A percentile compares a stretch with the other conserved stretches of the same genome.
Evolutionary conservation across 1,140 invertebrate species (phyloP).

Genomic region (Drosophila pandora): DNA sequence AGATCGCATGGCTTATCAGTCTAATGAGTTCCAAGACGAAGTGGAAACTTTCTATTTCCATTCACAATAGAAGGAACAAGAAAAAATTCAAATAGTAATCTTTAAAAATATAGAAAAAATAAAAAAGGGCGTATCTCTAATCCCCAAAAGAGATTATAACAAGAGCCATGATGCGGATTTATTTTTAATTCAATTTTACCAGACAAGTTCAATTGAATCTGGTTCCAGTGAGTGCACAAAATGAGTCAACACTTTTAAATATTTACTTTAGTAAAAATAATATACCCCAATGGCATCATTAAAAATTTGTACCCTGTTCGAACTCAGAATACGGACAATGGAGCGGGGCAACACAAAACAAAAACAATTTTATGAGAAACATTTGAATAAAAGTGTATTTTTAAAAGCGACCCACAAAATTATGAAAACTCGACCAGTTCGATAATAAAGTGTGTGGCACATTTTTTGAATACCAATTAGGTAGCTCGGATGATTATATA

Average conservation of each 20-base stretch:
- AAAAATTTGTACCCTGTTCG: conserved; percentile 3
- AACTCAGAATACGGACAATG: not conserved
- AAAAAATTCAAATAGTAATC: not conserved
- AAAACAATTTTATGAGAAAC: conserved; percentile 12
- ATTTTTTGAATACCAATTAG: conserved; percentile 39
- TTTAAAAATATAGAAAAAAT: not conserved
- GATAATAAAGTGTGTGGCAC: conserved; percentile 17
- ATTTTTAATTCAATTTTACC: conserved; percentile 11
- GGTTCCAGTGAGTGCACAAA: conserved; percentile 33
- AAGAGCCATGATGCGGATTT: conserved; percentile 31
- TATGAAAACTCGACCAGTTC: conserved; percentile 35
- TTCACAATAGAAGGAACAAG: not conserved
- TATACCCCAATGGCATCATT: conserved; percentile 3
- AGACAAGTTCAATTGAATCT: conserved; percentile 21
- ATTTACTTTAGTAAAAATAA: conserved; percentile 32
- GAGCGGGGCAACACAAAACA: not conserved
- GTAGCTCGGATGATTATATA: not conserved
- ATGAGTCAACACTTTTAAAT: conserved; percentile 33
- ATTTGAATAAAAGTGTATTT: conserved; percentile 34
- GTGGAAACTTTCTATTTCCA: conserved; percentile 51
- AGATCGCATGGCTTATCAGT: conserved; percentile 36
- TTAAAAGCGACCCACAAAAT: conserved; percentile 28
- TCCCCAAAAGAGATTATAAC: conserved; percentile 26
- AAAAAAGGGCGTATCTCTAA: conserved; percentile 14
- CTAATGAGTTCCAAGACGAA: conserved; percentile 17